phyloP scores from a whole-genome alignment of 2,888 invertebrate genomes.

The Liodrosophila aerea region DNA sequence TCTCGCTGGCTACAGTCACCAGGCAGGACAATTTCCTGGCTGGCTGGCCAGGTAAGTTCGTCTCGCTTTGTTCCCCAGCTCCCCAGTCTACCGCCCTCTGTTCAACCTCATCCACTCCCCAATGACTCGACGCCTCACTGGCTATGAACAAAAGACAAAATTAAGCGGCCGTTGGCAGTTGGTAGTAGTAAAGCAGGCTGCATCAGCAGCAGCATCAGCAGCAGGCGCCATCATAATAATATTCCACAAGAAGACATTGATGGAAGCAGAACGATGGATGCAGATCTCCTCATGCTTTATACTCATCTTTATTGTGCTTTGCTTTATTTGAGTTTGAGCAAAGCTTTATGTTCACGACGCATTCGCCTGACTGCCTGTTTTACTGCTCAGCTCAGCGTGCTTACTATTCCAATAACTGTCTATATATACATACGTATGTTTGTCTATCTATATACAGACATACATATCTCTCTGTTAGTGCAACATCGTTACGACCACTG shows the following conservation, averaged over 20 bases:
- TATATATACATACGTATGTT: conserved; percentile 4
- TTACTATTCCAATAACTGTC: conserved; percentile 31
- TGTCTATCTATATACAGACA: conserved; percentile 1
- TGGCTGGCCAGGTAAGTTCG: conserved; percentile 54
- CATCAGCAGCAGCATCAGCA: conserved; percentile 65
- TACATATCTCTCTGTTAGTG: conserved; percentile 41
- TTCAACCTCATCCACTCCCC: conserved; percentile 8
- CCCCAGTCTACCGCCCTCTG: not conserved
- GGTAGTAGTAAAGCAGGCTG: conserved; percentile 68
- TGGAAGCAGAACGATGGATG: too few relatives aligned
- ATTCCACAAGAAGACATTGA: too few relatives aligned
- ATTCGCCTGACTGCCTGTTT: conserved; percentile 59
- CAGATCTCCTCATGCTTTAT: conserved; percentile 16
- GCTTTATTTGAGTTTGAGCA: conserved; percentile 58
- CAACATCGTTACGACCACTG: conserved; percentile 67
- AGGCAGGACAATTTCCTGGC: conserved; percentile 63
- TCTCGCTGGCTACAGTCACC: conserved; percentile 35
- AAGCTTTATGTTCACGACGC: conserved; percentile 59
- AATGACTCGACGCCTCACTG: conserved; percentile 46
- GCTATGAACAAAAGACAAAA: conserved; percentile 70
- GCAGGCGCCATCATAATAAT: conserved; percentile 11
- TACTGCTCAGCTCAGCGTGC: conserved; percentile 30
- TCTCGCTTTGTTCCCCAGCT: not conserved
- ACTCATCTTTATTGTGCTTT: conserved; percentile 28
- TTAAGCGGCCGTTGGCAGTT: conserved; percentile 70